phyloP scores from a whole-genome alignment of 2,113 vertebrate species.

The Scomber japonicus region DNA sequence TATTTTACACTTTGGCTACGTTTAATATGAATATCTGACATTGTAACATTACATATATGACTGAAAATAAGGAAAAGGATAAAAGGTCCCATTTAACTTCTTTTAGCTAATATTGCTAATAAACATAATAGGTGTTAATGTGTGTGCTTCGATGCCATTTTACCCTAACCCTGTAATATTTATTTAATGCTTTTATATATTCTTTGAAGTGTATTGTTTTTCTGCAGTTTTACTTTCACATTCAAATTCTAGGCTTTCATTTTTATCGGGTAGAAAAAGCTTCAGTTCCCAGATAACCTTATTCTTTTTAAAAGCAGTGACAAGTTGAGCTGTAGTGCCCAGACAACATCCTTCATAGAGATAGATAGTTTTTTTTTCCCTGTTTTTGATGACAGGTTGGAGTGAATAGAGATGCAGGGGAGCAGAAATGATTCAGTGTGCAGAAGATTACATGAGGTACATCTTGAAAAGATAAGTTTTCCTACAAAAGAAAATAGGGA shows the following conservation, averaged over 20 bases:
- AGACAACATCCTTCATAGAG: constrained; percentile 39
- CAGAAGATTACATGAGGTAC: constrained; percentile 31
- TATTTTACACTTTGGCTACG: no score
- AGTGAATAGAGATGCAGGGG: constrained; percentile 9
- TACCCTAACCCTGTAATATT: constrained; percentile 14
- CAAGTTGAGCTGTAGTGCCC: constrained; percentile 21
- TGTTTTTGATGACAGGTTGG: constrained; percentile 32
- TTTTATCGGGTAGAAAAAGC: constrained; percentile 42
- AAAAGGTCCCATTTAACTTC: no score
- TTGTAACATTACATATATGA: no score
- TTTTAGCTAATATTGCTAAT: no score
- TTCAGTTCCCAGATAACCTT: constrained; percentile 7
- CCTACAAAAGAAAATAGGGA: constrained; percentile 10
- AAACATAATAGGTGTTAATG: no score
- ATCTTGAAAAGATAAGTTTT: constrained; percentile 27
- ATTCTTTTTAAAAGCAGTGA: constrained; percentile 21
- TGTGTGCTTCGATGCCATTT: no score
- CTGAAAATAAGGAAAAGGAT: no score
- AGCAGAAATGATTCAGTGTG: constrained; percentile 40
- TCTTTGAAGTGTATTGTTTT: background rate
- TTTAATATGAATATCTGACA: no score
- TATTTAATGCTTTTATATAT: constrained; percentile 31
- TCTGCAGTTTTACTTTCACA: background rate
- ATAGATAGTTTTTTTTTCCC: constrained; percentile 1
- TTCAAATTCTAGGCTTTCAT: constrained; percentile 10